Evolutionary conservation across 1,140 invertebrate species (phyloP).

Genomic region (Drosophila sechellia): DNA sequence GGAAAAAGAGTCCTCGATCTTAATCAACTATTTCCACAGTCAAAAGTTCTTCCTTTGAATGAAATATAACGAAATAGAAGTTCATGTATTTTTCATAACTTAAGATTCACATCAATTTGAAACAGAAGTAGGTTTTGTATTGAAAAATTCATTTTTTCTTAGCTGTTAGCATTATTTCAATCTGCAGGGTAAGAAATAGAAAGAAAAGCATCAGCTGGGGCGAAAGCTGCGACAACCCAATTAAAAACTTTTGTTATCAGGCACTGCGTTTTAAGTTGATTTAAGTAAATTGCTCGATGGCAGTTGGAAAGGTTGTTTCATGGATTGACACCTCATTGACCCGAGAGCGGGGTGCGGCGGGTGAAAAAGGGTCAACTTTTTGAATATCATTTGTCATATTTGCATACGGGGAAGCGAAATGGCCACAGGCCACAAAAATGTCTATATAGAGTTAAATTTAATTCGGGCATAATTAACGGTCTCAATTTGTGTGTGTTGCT

Average conservation of each 20-base stretch:
- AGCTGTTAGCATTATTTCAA: background rate
- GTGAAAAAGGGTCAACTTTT: constrained; percentile 48
- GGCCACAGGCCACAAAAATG: constrained; percentile 8
- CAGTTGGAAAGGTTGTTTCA: constrained; percentile 45
- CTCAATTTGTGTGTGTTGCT: constrained; percentile 11
- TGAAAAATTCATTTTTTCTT: too few relatives aligned
- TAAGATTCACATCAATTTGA: background rate
- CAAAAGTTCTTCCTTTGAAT: too few relatives aligned
- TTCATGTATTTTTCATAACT: background rate
- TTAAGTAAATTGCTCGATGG: constrained; percentile 57
- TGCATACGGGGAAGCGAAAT: constrained; percentile 40
- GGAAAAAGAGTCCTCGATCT: background rate
- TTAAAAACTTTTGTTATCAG: constrained; percentile 76
- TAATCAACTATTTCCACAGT: too few relatives aligned
- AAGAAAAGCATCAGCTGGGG: constrained; percentile 20
- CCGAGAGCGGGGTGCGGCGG: background rate
- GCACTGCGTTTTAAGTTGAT: constrained; percentile 68
- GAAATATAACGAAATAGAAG: too few relatives aligned
- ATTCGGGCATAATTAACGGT: constrained; percentile 27
- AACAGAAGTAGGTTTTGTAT: too few relatives aligned
- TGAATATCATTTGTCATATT: constrained; percentile 52
- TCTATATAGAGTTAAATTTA: constrained; percentile 11
- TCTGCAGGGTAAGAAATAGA: constrained; percentile 11
- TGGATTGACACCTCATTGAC: constrained; percentile 41
- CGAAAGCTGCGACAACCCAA: constrained; percentile 57